Conservation (phyloP, 64 coral and sea anemone genomes). For the Porites australiensis region DNA sequence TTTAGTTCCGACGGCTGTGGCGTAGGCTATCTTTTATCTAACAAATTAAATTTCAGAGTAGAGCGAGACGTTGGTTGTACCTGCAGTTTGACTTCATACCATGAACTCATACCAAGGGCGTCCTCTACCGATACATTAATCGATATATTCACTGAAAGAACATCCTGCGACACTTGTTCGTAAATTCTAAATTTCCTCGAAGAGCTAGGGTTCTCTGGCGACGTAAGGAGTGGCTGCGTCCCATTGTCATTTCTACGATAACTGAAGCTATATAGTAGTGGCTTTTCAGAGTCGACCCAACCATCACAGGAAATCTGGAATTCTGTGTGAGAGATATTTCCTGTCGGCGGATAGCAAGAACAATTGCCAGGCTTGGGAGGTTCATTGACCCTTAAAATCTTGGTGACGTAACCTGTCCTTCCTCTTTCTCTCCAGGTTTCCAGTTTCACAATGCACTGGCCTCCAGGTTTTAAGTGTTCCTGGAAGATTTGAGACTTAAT, state of each 20-base stretch:
- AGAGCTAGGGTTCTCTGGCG: slow-evolving; percentile 11
- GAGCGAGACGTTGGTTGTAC: background rate
- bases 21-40: too few species aligned
- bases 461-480: slow-evolving; percentile 42
- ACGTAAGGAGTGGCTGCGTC: slow-evolving; percentile 10
- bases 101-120: slow-evolving; percentile 42
- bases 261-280: slow-evolving; percentile 47
- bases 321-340: slow-evolving; percentile 26
- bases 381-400: slow-evolving; percentile 45
- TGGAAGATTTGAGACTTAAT: slow-evolving; percentile 43
- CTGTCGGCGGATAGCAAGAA: slow-evolving; percentile 18
- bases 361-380: slow-evolving; percentile 60
- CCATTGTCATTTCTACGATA: slow-evolving; percentile 6
- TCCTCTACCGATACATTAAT: slow-evolving; percentile 51
- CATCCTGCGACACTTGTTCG: background rate
- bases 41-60: background rate
- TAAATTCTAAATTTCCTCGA: slow-evolving; percentile 30
- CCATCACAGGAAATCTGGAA: slow-evolving; percentile 39
- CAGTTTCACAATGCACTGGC: background rate
- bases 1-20: too few species aligned
- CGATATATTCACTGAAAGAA: background rate
- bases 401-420: slow-evolving; percentile 3
- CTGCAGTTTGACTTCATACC: background rate
- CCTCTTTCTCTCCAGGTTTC: slow-evolving; percentile 42
- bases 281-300: slow-evolving; percentile 47